A percentile compares a stretch with the other conserved stretches of the same genome.
phyloP scores from a whole-genome alignment of 2,888 invertebrate species.

The Crepidodera aurea region DNA sequence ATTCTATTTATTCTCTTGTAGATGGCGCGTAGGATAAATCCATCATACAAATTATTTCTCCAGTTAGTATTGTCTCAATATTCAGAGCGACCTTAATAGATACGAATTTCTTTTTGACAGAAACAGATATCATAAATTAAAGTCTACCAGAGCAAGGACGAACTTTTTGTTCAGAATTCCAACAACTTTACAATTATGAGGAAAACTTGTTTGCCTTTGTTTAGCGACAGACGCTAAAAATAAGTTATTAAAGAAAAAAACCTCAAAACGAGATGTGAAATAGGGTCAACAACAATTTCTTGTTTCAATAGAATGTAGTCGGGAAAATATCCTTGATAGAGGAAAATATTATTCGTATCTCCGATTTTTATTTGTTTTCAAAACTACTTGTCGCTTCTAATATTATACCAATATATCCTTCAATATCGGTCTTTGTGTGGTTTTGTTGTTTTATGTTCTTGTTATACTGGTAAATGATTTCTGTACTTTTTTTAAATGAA shows the following conservation, averaged over 20 bases:
- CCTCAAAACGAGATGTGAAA: not conserved
- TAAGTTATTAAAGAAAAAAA: conserved; percentile 6
- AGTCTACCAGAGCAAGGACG: not conserved
- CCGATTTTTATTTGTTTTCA: conserved; percentile 10
- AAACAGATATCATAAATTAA: not conserved
- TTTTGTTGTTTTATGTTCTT: too few relatives aligned
- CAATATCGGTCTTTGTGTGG: not conserved
- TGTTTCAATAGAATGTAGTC: not conserved
- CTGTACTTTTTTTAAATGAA: too few relatives aligned
- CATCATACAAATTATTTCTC: too few relatives aligned
- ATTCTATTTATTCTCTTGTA: too few relatives aligned
- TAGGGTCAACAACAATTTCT: conserved; percentile 3
- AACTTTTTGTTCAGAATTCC: not conserved
- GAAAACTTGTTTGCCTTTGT: conserved; percentile 1
- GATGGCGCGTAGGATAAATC: too few relatives aligned
- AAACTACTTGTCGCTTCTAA: conserved; percentile 19
- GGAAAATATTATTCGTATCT: conserved; percentile 4
- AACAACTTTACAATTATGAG: conserved; percentile 1
- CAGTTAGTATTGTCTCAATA: too few relatives aligned
- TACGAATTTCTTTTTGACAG: not conserved
- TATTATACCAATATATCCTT: conserved; percentile 7
- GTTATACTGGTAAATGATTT: too few relatives aligned
- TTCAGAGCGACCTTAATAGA: not conserved
- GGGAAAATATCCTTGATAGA: not conserved
- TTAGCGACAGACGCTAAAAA: conserved; percentile 1